phyloP scores from a whole-genome alignment of 1,140 invertebrate species.

The Cyphomyrmex costatus region DNA sequence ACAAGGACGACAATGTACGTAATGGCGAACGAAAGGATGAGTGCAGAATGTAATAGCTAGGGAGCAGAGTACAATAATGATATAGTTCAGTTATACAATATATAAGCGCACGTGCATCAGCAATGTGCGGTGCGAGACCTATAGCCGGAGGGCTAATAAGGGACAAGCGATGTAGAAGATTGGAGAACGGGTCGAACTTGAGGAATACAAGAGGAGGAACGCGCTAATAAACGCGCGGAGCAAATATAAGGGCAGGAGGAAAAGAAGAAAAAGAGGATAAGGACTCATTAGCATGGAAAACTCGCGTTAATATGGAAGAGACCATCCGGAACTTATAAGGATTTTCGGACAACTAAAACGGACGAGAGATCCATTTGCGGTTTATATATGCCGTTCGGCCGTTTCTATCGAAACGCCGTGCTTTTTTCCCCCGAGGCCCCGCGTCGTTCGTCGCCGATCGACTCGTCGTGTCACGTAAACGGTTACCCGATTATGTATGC shows the following conservation, averaged over 20 bases:
- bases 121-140: slow-evolving; percentile 16
- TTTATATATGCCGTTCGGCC: slow-evolving; percentile 28
- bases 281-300: background rate
- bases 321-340: background rate
- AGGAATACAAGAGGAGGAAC: background rate
- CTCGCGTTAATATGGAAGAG: too few relatives aligned
- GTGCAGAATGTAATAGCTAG: background rate
- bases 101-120: slow-evolving; percentile 33
- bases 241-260: background rate
- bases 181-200: slow-evolving; percentile 14
- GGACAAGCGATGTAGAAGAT: background rate
- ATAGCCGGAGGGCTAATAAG: slow-evolving; percentile 27
- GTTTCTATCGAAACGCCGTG: slow-evolving; percentile 24
- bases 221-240: too few relatives aligned
- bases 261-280: background rate
- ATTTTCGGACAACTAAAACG: slow-evolving; percentile 32
- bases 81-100: slow-evolving; percentile 40
- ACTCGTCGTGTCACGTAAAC: slow-evolving; percentile 37
- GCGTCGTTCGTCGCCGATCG: background rate
- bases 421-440: background rate
- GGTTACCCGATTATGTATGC: slow-evolving; percentile 54
- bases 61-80: background rate
- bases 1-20: background rate
- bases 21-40: background rate
- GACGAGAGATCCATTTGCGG: background rate